phyloP scores from a whole-genome alignment of 2,113 vertebrate species.

The Regulus satrapa region DNA sequence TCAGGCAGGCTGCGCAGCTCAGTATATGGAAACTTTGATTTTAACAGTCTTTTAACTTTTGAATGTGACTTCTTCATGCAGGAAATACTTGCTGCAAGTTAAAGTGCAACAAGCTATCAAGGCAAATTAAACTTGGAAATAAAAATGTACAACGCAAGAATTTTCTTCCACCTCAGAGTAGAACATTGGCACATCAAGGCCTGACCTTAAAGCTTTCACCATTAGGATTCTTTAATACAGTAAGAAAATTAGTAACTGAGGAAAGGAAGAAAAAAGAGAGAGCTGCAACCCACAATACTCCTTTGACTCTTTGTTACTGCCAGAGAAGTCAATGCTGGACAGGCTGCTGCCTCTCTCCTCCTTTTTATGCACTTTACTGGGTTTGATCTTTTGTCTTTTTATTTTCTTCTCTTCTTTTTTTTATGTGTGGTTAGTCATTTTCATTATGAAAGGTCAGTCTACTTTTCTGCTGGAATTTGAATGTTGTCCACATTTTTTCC shows the following conservation, averaged over 20 bases:
- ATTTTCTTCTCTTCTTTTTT: not conserved
- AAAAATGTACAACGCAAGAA: not conserved
- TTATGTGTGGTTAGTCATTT: conserved; percentile 21
- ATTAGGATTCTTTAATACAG: conserved; percentile 3
- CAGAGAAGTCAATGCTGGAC: not conserved
- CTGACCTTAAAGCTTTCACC: conserved; percentile 27
- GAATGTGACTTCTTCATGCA: not conserved
- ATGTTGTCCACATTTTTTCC: conserved; percentile 48
- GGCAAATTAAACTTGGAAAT: conserved; percentile 39
- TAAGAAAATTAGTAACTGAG: conserved; percentile 11
- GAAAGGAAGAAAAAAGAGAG: not conserved
- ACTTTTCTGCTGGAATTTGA: conserved; percentile 45
- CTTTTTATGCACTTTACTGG: not conserved
- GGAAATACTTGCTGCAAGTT: not conserved
- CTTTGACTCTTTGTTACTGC: not conserved
- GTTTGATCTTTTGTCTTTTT: not conserved
- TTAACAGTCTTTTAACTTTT: conserved; percentile 17
- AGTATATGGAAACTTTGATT: conserved; percentile 14
- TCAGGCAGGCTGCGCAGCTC: not conserved
- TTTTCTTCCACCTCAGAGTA: not conserved
- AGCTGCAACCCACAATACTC: not conserved
- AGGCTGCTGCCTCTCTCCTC: not conserved
- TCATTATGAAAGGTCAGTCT: conserved; percentile 52
- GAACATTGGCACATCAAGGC: not conserved
- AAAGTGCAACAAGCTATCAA: conserved; percentile 42